These are phyloP conservation scores for Lumbricus terrestris DNA, from an alignment of 2,888 invertebrate genomes.

Conservation along the genomic window DNA sequence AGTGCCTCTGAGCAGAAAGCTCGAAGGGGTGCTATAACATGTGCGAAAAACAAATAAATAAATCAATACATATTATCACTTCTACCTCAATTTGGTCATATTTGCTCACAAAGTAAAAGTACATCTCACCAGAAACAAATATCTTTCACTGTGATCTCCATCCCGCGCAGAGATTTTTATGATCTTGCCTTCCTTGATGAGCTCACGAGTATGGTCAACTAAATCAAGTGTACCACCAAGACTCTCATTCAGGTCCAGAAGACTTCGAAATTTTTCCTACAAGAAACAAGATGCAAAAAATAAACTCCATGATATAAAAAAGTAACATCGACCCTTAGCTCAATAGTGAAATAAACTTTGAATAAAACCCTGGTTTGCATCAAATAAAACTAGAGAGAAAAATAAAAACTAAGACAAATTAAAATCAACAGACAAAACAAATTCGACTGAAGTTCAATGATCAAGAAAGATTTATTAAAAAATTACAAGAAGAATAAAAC, in stretches of 20 bases:
- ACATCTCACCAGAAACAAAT: constrained; percentile 61
- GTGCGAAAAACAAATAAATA: too few species aligned
- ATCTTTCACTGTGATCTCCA: constrained; percentile 63
- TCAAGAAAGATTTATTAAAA: background rate
- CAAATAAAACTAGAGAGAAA: background rate
- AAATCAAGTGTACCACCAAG: constrained; percentile 67
- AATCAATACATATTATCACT: background rate
- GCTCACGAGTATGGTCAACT: constrained; percentile 66
- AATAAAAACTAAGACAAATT: background rate
- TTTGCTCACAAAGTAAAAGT: background rate
- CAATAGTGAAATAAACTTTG: background rate
- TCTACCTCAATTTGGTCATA: background rate
- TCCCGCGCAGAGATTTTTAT: constrained; percentile 65
- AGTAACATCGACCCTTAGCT: background rate
- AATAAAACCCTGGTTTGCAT: background rate
- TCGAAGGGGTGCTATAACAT: too few species aligned
- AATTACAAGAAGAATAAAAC: background rate
- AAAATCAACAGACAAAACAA: background rate
- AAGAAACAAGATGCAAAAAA: constrained; percentile 28
- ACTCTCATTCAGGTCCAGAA: constrained; percentile 68
- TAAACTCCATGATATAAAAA: background rate
- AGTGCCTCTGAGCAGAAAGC: too few species aligned
- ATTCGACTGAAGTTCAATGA: background rate
- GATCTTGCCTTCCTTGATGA: constrained; percentile 63
- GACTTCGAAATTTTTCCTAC: constrained; percentile 67